Evolutionary conservation across 2,888 invertebrate genomes (phyloP), one percentile per base, ranked within the genome.

Genomic region (Drosophila paracracens): DNA sequence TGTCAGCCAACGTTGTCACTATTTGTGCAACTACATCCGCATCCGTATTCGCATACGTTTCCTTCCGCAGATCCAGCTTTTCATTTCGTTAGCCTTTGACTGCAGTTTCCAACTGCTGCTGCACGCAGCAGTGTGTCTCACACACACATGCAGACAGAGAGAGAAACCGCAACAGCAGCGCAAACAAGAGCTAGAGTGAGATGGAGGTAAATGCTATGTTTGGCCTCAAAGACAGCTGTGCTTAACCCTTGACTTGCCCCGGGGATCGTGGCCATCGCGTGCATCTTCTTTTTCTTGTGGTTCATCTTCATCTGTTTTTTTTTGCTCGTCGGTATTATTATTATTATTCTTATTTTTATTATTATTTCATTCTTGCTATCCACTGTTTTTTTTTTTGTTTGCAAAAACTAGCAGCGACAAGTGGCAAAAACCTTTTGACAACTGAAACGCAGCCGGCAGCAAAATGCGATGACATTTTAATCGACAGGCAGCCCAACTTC

Each of bases 401-500:
- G 40, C 50, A 59, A 43, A 59, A 74, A 70, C 77, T 60, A 65
- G 57, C 66, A 70, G 65, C 68, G 69, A 61, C 79, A 79, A 81
- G 66, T 74, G 68, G 76, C 74, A 76, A n/a, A 76, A 82, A 74
- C 79, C 79, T 80, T 79, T 76, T 74, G 76, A 82, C 84, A 83
- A 82, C 76, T 74, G 70, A 70, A 82, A 71, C 74, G 67, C 46
- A 46, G 67, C 82, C 84, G 74, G 88, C 89, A 88, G 89, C 89
- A 69, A 89, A 85, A 81, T 74, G 88, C 78, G 83, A 89, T 88
- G 86, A 89, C 86, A 90, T 90, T 87, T 87, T 90, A 90, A 87
- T 87, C 86, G 88, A 83, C 87, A 88, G 81, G 57, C 84, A 64
- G 64, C 48, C 59, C 58, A 46, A 31, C 52, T 36, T 13, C 62